Conservation (phyloP, 2,113 vertebrate genomes). For the Anser brachyrhynchus region DNA sequence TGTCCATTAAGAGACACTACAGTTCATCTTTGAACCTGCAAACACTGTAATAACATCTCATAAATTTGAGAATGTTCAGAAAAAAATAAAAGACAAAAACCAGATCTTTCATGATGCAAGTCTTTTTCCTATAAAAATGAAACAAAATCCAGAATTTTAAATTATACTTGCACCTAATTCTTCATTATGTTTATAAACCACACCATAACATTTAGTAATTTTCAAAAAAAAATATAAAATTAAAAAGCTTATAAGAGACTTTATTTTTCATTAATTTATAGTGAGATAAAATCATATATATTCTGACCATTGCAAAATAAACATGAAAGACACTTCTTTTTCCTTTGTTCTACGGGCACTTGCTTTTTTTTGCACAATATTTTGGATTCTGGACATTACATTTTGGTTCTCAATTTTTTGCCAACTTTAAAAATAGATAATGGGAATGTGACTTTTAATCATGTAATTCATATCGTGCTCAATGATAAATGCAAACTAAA, state of each 20-base stretch:
- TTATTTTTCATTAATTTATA: neutral
- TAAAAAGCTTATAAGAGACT: neutral
- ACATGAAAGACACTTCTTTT: neutral
- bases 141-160: neutral
- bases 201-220: neutral
- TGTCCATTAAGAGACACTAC: neutral
- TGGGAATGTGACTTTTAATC: neutral
- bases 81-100: neutral
- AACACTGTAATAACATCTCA: neutral
- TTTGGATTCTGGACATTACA: neutral
- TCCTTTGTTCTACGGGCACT: accelerated
- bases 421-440: neutral
- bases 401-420: neutral
- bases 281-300: neutral
- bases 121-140: neutral
- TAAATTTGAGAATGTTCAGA: neutral
- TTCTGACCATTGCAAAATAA: neutral
- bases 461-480: neutral
- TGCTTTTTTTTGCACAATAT: neutral
- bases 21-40: neutral
- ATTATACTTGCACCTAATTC: neutral
- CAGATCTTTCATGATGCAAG: neutral
- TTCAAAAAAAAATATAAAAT: neutral
- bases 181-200: neutral
- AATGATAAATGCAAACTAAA: neutral